phyloP scores from a whole-genome alignment of 2,888 invertebrate species.

The Vandiemenella viatica region DNA sequence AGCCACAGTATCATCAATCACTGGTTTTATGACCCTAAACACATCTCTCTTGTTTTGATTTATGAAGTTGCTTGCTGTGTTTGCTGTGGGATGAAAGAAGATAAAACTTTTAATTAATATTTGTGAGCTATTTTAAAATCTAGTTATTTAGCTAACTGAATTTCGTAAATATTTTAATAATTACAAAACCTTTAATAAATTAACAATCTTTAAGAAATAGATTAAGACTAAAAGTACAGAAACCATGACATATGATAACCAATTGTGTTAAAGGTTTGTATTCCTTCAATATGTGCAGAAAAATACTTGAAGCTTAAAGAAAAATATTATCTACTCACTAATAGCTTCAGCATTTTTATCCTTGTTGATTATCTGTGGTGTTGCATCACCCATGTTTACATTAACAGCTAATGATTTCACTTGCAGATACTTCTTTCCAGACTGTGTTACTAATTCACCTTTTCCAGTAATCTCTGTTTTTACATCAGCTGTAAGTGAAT shows the following conservation, averaged over 20 bases:
- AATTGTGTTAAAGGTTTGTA: too few species aligned
- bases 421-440: slow-evolving; percentile 44
- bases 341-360: slow-evolving; percentile 39
- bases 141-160: too few species aligned
- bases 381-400: slow-evolving; percentile 44
- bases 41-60: slow-evolving; percentile 49
- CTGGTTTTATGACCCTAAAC: slow-evolving; percentile 50
- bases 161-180: too few species aligned
- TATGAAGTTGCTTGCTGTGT: slow-evolving; percentile 52
- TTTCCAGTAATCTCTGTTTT: slow-evolving; percentile 40
- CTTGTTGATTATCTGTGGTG: slow-evolving; percentile 33
- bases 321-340: slow-evolving; percentile 30
- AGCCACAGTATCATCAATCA: slow-evolving; percentile 48
- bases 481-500: slow-evolving; percentile 36
- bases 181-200: too few species aligned
- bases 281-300: too few species aligned
- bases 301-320: too few species aligned
- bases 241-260: too few species aligned
- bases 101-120: slow-evolving; percentile 4
- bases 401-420: slow-evolving; percentile 43
- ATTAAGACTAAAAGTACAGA: too few species aligned
- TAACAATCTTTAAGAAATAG: too few species aligned
- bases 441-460: slow-evolving; percentile 39
- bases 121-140: too few species aligned
- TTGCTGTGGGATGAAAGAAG: slow-evolving; percentile 35